A percentile compares a stretch with the other conserved stretches of the same genome.
Evolutionary conservation across 30 jellyfish, hydroid and myxozoan species (phyloP).

Genomic region (Turritopsis dohrnii): DNA sequence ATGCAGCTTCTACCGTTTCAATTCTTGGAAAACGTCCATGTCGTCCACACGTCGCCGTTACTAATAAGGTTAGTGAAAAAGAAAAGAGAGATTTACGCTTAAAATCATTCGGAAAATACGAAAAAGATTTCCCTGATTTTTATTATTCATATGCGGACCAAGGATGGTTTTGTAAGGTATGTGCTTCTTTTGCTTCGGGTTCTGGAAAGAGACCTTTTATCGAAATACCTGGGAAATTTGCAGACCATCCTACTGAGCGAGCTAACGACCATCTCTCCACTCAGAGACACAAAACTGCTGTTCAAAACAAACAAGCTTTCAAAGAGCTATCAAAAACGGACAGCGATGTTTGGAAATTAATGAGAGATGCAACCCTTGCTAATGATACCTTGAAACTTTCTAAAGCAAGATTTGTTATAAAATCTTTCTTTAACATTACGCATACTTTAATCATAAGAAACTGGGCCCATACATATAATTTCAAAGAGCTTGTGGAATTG

Average conservation of each 20-base stretch:
- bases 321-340: constrained; percentile 1
- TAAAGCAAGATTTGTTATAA: background rate
- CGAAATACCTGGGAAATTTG: constrained; percentile 6
- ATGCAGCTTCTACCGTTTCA: too few relatives aligned
- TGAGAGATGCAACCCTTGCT: constrained; percentile 4
- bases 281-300: background rate
- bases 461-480: too few relatives aligned
- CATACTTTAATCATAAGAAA: background rate
- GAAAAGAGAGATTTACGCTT: too few relatives aligned
- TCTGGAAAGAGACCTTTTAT: constrained; percentile 1
- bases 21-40: too few relatives aligned
- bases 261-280: background rate
- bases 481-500: constrained; percentile 3
- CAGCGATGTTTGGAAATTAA: constrained; percentile 14
- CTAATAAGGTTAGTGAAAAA: too few relatives aligned
- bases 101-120: too few relatives aligned
- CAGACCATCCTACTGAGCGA: constrained; percentile 20
- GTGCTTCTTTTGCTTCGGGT: constrained; percentile 1
- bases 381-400: background rate
- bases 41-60: too few relatives aligned
- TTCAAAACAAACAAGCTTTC: constrained; percentile 1
- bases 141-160: background rate
- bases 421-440: background rate
- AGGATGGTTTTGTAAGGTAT: constrained; percentile 8
- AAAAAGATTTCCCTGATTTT: constrained; percentile 10